Percentiles rank a stretch among this genome's conserved stretches.
These are phyloP conservation scores for Phortica magna DNA, from an alignment of 2,888 invertebrate genomes.

Conservation along the genomic window DNA sequence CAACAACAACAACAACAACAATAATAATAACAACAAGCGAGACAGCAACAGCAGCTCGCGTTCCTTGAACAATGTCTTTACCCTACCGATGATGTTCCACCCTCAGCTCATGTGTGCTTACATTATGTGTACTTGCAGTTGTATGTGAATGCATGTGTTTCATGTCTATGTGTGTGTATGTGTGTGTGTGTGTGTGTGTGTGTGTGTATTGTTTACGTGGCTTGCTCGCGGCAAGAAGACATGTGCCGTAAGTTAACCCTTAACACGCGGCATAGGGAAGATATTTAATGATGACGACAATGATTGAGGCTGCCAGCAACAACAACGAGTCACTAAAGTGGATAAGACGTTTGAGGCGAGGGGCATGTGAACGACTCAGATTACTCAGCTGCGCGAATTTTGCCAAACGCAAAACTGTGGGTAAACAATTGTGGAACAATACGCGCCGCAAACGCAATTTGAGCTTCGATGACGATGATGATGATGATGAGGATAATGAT, in stretches of 20 bases:
- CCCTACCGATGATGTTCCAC: background rate
- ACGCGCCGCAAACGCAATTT: background rate
- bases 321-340: background rate
- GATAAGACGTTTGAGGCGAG: too few relatives aligned
- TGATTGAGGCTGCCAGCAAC: slow-evolving; percentile 1
- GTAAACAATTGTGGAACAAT: slow-evolving; percentile 9
- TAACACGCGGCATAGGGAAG: background rate
- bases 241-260: slow-evolving; percentile 11
- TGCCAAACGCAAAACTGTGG: background rate
- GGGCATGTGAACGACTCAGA: slow-evolving; percentile 1
- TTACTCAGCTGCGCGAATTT: slow-evolving; percentile 4
- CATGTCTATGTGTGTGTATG: too few relatives aligned
- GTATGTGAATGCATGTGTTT: background rate
- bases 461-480: background rate
- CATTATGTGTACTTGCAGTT: too few relatives aligned
- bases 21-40: background rate
- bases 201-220: slow-evolving; percentile 13
- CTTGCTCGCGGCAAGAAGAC: background rate
- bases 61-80: background rate
- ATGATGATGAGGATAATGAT: background rate
- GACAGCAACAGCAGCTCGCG: background rate
- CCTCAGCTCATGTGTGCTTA: too few relatives aligned
- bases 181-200: background rate
- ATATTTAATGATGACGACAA: background rate
- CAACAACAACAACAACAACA: background rate